Base-by-base conservation (phyloP, 2,113 vertebrate species). In the Camelus dromedarius region DNA sequence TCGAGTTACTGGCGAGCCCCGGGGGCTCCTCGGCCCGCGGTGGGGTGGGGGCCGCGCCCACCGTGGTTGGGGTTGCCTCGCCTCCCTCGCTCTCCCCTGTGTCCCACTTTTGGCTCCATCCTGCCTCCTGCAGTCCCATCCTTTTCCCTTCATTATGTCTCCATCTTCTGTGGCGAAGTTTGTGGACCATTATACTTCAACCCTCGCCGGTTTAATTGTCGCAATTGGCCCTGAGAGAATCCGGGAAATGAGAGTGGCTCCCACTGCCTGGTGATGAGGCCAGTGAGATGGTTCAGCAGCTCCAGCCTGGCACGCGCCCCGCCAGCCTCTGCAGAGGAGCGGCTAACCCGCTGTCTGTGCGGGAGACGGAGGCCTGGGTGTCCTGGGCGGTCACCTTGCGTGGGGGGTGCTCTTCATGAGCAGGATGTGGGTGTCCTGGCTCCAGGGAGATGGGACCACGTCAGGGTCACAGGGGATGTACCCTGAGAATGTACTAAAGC, bases 111-210 rank as follows among this genome's bases (percentile, higher is more conserved):
- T 0, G 15, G 46, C 11, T 32, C 35, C 66, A 1, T 62, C 89
- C 72, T 69, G 0, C 70, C 30, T 64, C 81, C 48, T 15, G 32
- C 10, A 3, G 2, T 8, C 42, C 10, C 38, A 10, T 60, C 82
- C 87, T 95, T 88, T 92, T 28, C 86, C 90, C 77, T 76, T 97
- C 30, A 19, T 93, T 56, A 4, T 60, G 66, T 32, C 89, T 94
- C 88, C 32, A 16, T 32, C 76, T 95, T 94, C 84, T 77, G 85
- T 81, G 85, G 52, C 0, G 4, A 48, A 91, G 60, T 76, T n/a
- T 66, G 46, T 56, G 64, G 75, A 32, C 91, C 82, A 8, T 35
- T 62, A 69, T 50, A 28, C 79, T 54, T 58, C 75, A 66, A 1
- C 75, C 69, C 62, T 73, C 3, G 0, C 81, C 12, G 1, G 38